Evolutionary conservation across 2,113 vertebrate species (phyloP), one percentile per base, ranked within the genome.

Genomic region (Proteles cristata): DNA sequence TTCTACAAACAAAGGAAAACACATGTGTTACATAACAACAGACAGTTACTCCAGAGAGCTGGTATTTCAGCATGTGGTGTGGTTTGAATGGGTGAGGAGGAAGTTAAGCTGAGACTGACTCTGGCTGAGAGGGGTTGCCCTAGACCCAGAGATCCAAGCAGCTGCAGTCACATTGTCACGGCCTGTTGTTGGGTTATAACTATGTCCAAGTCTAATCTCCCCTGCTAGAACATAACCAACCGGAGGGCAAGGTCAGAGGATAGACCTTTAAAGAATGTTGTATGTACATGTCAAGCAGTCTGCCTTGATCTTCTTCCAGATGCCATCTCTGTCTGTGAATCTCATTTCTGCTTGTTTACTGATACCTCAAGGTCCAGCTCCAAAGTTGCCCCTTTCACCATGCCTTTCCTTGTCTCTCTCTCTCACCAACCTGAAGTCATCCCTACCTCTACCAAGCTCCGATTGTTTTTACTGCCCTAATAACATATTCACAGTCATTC

Each of bases 1-100:
- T 63, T 93, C 71, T 65, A 35, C 61, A 82, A 71, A 83, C 26
- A 69, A 90, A 88, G 53, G 35, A 84, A 93, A 96, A 94, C 25
- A 82, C 77, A 19, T 35, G 5, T 65, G 21, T 92, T 93, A 63
- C 53, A 25, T 93, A 96, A 92, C 66, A 66, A 79, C 2, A 58
- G 55, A 28, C 6, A n/a, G 3, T 55, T 48, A 21, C 58, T 85
- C 73, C n/a, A 25, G 28, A 83, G 74, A 92, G 43, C 26, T 28
- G 3, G 0, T 6, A n/a, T 73, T 94, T 90, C 55, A 77, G 1
- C 26, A 11, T 55, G 63, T 11, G 21, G 16, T 11, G 26, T 83
- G 19, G n/a, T 50, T 71, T 53, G 94, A 88, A 16, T 1, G 11
- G 26, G 28, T 9, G n/a, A 48, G 35, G n/a, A 90, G 63, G 79